These are phyloP conservation scores for Ramphastos sulfuratus DNA, from an alignment of 2,113 vertebrate genomes.

Conservation along the genomic window DNA sequence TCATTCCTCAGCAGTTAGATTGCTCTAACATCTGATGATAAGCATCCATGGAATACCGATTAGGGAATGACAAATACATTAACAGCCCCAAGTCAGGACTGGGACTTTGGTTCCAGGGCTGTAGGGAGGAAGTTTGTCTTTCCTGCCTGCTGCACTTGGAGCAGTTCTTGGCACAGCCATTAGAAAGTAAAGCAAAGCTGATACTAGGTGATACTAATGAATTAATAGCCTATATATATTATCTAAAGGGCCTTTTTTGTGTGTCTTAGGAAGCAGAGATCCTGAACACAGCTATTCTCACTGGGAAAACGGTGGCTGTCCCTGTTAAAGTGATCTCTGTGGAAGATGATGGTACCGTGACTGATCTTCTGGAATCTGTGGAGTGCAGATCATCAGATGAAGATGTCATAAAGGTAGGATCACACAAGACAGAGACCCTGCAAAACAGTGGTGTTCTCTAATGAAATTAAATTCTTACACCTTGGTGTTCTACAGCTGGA, in stretches of 20 bases:
- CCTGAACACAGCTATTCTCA: slow-evolving; percentile 92
- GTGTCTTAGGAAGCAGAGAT: slow-evolving; percentile 78
- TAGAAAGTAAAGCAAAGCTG: not conserved
- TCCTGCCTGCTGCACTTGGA: not conserved
- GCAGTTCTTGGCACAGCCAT: not conserved
- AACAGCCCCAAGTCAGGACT: not conserved
- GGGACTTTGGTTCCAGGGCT: not conserved
- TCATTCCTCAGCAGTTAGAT: not conserved
- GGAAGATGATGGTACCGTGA: slow-evolving; percentile 80
- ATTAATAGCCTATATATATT: not conserved
- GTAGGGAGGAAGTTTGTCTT: not conserved
- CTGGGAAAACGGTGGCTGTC: slow-evolving; percentile 84
- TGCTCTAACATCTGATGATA: not conserved
- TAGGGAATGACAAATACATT: not conserved
- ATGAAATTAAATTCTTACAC: not conserved
- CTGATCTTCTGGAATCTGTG: slow-evolving; percentile 80
- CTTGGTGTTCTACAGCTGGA: not conserved
- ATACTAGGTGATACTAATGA: not conserved
- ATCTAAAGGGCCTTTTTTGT: not conserved
- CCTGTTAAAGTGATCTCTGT: slow-evolving; percentile 87
- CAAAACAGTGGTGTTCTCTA: not conserved
- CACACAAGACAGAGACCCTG: not conserved
- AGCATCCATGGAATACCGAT: not conserved
- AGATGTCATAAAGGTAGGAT: slow-evolving; percentile 87
- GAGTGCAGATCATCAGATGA: slow-evolving; percentile 86